Evolutionary conservation across 1,140 invertebrate genomes (phyloP).

Genomic region (Megalonaias nervosa): DNA sequence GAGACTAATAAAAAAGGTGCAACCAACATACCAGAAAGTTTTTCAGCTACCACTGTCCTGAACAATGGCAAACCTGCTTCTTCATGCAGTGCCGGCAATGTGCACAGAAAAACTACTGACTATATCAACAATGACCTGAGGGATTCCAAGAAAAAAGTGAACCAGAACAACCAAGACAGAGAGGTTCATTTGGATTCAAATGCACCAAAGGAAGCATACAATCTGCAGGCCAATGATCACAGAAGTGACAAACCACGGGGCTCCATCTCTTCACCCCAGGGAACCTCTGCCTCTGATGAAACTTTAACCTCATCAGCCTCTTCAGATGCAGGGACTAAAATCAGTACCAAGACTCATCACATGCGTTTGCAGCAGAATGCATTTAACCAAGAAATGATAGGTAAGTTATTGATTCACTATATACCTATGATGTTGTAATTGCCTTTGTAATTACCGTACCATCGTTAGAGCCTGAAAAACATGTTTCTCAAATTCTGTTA

Average conservation of each 20-base stretch:
- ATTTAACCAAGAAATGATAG: slow-evolving; percentile 58
- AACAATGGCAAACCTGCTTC: slow-evolving; percentile 63
- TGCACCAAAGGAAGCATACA: slow-evolving; percentile 18
- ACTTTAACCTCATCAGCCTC: neutral
- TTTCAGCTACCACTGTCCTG: slow-evolving; percentile 45
- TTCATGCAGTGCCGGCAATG: slow-evolving; percentile 42
- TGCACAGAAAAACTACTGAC: slow-evolving; percentile 56
- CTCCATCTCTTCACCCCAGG: slow-evolving; percentile 13
- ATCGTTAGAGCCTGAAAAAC: too few species aligned
- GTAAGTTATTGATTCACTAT: slow-evolving; percentile 22
- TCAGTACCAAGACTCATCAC: slow-evolving; percentile 28
- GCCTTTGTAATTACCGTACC: too few species aligned
- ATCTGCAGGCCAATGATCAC: neutral
- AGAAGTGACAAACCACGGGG: slow-evolving; percentile 32
- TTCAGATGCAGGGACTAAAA: slow-evolving; percentile 8
- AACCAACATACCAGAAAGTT: slow-evolving; percentile 2
- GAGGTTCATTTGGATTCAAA: slow-evolving; percentile 31
- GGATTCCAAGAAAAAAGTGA: slow-evolving; percentile 61
- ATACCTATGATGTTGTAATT: too few species aligned
- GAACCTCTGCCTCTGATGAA: slow-evolving; percentile 8
- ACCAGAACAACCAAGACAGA: slow-evolving; percentile 45
- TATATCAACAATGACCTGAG: slow-evolving; percentile 68
- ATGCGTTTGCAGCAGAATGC: slow-evolving; percentile 42
- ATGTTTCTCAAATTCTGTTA: too few species aligned
- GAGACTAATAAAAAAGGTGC: slow-evolving; percentile 35